A percentile compares a stretch with the other conserved stretches of the same genome.
Evolutionary conservation across 2,888 invertebrate genomes (phyloP).

Genomic region (Lampropteryx suffumata): DNA sequence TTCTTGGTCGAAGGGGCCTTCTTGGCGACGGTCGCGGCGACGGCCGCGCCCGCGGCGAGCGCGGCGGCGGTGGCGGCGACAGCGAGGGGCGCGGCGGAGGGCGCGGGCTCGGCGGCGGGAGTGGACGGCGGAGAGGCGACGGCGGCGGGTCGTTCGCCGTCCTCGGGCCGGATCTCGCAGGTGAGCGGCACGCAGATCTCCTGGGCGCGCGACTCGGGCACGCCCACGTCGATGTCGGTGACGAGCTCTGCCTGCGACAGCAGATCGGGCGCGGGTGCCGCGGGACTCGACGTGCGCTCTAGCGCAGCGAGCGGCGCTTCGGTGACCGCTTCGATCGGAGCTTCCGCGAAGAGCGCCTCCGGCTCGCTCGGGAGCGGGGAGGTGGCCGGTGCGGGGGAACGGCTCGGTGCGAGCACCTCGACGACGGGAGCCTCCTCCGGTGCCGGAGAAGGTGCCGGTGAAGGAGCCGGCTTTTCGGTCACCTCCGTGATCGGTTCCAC

Average conservation of each 20-base stretch:
- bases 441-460: constrained; percentile 4
- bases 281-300: too few species aligned
- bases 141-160: constrained; percentile 49
- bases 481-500: constrained; percentile 18
- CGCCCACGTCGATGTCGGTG: constrained; percentile 69
- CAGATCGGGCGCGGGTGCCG: constrained; percentile 62
- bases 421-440: neutral
- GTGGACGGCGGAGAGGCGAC: constrained; percentile 45
- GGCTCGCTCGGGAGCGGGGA: constrained; percentile 31
- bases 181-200: constrained; percentile 78
- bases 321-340: constrained; percentile 20
- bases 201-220: constrained; percentile 69
- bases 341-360: neutral
- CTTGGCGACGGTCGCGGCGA: constrained; percentile 39
- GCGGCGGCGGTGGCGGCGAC: constrained; percentile 47
- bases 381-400: constrained; percentile 7
- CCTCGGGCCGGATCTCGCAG: constrained; percentile 62
- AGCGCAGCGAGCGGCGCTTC: constrained; percentile 20
- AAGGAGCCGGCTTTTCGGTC: constrained; percentile 27
- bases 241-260: constrained; percentile 62
- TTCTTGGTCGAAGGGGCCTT: constrained; percentile 42
- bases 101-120: constrained; percentile 46
- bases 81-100: constrained; percentile 50
- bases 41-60: constrained; percentile 39
- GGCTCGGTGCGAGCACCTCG: neutral